phyloP scores from a whole-genome alignment of 2,113 vertebrate species.

The Pseudois nayaur region DNA sequence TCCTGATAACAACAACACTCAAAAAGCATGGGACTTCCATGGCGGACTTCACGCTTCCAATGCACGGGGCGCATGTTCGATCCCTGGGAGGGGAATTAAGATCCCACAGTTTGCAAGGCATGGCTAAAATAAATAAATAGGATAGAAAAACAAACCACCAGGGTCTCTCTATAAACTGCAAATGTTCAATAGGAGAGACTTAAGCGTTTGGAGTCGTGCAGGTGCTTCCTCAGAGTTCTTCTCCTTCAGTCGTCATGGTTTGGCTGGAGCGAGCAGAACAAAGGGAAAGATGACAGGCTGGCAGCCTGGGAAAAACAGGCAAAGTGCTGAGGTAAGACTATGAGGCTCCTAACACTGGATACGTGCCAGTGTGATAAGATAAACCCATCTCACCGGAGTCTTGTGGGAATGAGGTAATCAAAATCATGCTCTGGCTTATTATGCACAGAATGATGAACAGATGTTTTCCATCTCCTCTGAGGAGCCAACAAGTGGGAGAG shows the following conservation, averaged over 20 bases:
- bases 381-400: slow-evolving; percentile 40
- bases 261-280: background rate
- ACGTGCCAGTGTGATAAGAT: slow-evolving; percentile 39
- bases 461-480: slow-evolving; percentile 50
- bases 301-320: background rate
- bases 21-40: background rate
- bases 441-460: slow-evolving; percentile 65
- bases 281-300: background rate
- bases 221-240: background rate
- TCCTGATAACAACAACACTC: background rate
- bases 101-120: background rate
- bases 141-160: background rate
- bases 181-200: background rate
- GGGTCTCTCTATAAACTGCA: background rate
- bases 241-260: background rate
- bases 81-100: background rate
- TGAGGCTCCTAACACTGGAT: background rate
- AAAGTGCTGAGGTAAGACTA: slow-evolving; percentile 25
- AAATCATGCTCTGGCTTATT: slow-evolving; percentile 57
- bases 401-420: slow-evolving; percentile 66
- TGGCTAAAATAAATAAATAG: background rate
- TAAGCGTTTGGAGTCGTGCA: background rate
- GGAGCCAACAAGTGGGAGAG: slow-evolving; percentile 46
- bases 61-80: background rate
- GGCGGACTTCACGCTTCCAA: fast-evolving